Evolutionary conservation across 2,113 vertebrate species (phyloP).

Genomic region (Bucco capensis): DNA sequence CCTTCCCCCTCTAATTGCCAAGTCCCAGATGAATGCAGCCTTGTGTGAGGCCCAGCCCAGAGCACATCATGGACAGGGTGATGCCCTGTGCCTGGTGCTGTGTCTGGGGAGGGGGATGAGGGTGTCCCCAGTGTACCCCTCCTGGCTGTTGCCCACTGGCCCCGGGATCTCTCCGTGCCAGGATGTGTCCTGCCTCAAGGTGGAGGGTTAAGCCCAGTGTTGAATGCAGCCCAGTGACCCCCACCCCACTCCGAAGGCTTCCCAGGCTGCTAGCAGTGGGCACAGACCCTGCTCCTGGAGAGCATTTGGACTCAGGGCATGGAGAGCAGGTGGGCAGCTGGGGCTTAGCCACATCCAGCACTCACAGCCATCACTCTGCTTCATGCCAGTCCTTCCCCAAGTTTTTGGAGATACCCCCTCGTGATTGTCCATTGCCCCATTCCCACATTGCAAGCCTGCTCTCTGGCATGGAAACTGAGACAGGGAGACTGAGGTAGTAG

Average conservation of each 20-base stretch:
- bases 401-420: background rate
- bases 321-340: accelerated
- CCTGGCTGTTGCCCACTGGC: background rate
- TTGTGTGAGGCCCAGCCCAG: background rate
- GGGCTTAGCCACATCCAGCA: background rate
- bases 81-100: accelerated
- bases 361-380: background rate
- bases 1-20: background rate
- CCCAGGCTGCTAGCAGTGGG: background rate
- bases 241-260: background rate
- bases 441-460: background rate
- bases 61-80: accelerated
- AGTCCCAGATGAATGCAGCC: background rate
- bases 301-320: background rate
- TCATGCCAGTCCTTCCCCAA: background rate
- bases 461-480: background rate
- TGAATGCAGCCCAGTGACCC: accelerated
- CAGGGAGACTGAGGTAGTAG: background rate
- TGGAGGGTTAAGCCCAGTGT: background rate
- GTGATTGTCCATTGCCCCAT: accelerated
- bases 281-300: background rate
- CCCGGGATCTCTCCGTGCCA: background rate
- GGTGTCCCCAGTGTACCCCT: background rate
- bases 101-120: background rate
- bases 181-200: background rate